These are phyloP conservation scores for Yasuhikotakia modesta DNA, from an alignment of 2,797 vertebrate genomes.

Conservation along the genomic window DNA sequence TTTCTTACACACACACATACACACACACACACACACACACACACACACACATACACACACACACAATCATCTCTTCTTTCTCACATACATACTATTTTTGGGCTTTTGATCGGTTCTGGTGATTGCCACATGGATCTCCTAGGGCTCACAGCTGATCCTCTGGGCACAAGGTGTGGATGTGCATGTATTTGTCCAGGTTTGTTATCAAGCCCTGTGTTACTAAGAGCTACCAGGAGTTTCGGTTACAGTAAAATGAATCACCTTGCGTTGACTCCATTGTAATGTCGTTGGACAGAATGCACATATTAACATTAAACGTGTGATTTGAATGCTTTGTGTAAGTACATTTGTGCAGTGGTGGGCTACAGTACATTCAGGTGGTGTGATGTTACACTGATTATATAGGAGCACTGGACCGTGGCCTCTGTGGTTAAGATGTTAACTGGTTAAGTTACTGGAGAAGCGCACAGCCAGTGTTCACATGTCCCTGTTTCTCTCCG, in stretches of 20 bases:
- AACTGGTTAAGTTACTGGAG: constrained; percentile 30
- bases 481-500: constrained; percentile 25
- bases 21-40: not conserved
- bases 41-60: constrained; percentile 22
- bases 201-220: not conserved
- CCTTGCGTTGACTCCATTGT: not conserved
- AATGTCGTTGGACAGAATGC: not conserved
- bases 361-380: constrained; percentile 25
- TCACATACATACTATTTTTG: constrained; percentile 45
- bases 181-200: constrained; percentile 3
- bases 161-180: constrained; percentile 43
- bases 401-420: constrained; percentile 37
- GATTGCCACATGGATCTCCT: constrained; percentile 55
- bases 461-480: constrained; percentile 27
- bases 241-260: not conserved
- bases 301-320: not conserved
- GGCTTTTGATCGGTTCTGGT: constrained; percentile 47
- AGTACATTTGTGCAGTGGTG: constrained; percentile 43
- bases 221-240: not conserved
- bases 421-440: constrained; percentile 49
- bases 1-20: too few species aligned
- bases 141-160: constrained; percentile 49
- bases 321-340: constrained; percentile 42
- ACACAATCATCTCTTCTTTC: not conserved
- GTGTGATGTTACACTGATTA: constrained; percentile 51